phyloP scores from a whole-genome alignment of 2,888 invertebrate genomes.

The Noctua fimbriata region DNA sequence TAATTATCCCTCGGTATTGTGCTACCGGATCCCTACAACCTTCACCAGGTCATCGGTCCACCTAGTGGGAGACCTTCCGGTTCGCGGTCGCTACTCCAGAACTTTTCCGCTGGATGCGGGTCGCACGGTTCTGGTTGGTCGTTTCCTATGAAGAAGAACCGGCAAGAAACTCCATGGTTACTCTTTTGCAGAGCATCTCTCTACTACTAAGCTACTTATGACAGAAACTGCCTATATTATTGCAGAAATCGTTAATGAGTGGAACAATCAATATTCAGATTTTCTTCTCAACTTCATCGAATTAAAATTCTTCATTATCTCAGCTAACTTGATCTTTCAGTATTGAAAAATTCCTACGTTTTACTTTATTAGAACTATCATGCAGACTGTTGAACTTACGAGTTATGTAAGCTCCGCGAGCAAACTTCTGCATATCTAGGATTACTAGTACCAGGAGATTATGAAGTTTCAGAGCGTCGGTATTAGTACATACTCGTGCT shows the following conservation, averaged over 20 bases:
- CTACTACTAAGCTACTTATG: no score
- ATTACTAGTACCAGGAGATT: constrained; percentile 32
- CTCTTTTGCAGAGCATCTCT: neutral
- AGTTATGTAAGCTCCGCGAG: constrained; percentile 9
- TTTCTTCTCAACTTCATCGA: neutral
- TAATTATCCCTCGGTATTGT: no score
- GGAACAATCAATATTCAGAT: neutral
- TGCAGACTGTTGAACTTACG: constrained; percentile 39
- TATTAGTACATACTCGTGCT: neutral
- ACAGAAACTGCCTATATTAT: no score
- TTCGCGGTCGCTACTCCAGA: no score
- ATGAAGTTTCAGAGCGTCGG: constrained; percentile 23
- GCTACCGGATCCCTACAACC: no score
- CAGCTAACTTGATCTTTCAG: neutral
- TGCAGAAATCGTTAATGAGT: neutral
- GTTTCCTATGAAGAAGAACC: no score
- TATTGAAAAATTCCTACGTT: neutral
- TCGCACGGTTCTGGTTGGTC: no score
- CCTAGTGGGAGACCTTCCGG: no score
- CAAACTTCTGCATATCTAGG: constrained; percentile 37
- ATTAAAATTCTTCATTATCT: neutral
- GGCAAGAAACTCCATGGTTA: no score
- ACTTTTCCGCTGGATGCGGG: no score
- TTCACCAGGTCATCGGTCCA: no score
- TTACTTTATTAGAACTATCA: constrained; percentile 12